Conservation (phyloP, 2,113 vertebrate species). For the Ciconia stormi region DNA sequence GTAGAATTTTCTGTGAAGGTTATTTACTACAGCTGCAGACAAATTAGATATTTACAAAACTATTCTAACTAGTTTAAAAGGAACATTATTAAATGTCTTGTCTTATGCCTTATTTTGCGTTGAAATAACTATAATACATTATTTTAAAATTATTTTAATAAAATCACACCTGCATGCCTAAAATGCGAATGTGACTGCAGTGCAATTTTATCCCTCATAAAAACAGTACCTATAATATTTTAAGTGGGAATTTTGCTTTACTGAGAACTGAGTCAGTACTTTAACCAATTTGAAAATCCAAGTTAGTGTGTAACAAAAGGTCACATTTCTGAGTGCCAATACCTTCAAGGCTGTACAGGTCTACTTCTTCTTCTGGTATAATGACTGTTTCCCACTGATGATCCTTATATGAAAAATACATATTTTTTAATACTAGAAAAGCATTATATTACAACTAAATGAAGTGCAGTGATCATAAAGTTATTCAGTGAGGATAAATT, state of each 20-base stretch:
- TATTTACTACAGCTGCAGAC: neutral
- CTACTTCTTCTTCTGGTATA: slow-evolving; percentile 85
- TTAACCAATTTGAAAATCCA: neutral
- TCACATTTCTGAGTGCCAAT: neutral
- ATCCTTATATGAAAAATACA: slow-evolving; percentile 72
- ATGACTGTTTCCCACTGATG: slow-evolving; percentile 91
- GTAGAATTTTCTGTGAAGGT: neutral
- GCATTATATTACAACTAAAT: neutral
- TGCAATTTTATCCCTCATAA: neutral
- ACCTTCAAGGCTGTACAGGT: slow-evolving; percentile 87
- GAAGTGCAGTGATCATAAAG: neutral
- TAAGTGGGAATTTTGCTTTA: neutral
- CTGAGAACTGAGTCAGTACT: neutral
- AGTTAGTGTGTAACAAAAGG: neutral
- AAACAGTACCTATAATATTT: neutral
- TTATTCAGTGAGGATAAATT: neutral
- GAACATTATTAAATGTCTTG: neutral
- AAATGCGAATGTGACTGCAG: neutral
- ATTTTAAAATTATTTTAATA: neutral
- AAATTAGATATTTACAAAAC: neutral
- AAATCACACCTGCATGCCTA: neutral
- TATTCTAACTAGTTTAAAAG: neutral
- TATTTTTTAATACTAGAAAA: neutral
- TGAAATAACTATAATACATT: neutral
- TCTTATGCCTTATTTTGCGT: neutral